Evolutionary conservation across 2,888 invertebrate genomes (phyloP).

Genomic region (Sinelater perroti): DNA sequence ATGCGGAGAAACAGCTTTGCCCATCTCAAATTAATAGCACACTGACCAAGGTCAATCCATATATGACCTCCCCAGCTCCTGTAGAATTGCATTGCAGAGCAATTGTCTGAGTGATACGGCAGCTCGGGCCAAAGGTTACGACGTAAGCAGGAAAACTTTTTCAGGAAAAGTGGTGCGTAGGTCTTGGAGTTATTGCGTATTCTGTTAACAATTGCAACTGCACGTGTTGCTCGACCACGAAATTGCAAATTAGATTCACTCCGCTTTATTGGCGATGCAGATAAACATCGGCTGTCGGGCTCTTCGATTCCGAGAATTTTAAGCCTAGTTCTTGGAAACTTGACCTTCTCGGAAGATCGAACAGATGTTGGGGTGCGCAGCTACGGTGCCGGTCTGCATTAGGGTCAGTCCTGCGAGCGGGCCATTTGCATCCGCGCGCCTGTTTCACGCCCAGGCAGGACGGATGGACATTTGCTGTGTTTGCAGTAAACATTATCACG

Average conservation of each 20-base stretch:
- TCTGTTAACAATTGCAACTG: constrained; percentile 36
- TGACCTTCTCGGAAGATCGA: constrained; percentile 40
- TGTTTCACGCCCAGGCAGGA: too few relatives aligned
- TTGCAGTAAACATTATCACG: too few relatives aligned
- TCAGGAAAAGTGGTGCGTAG: too few relatives aligned
- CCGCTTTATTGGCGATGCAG: constrained; percentile 29
- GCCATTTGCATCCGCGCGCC: too few relatives aligned
- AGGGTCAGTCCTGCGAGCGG: constrained; percentile 29
- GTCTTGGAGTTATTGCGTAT: background rate
- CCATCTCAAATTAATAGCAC: constrained; percentile 45
- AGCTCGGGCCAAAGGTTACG: too few relatives aligned
- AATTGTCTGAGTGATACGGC: too few relatives aligned
- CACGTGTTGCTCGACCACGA: constrained; percentile 37
- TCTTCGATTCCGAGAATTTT: constrained; percentile 53
- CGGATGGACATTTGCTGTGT: too few relatives aligned
- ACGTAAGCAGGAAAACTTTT: too few relatives aligned
- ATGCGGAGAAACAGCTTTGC: constrained; percentile 39
- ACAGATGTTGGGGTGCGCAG: constrained; percentile 44
- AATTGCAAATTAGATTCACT: constrained; percentile 32
- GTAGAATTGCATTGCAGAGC: too few relatives aligned
- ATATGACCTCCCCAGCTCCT: constrained; percentile 20
- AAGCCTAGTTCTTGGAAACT: constrained; percentile 53
- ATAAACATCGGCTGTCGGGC: constrained; percentile 50
- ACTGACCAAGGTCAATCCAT: constrained; percentile 40
- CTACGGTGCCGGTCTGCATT: too few relatives aligned